Evolutionary conservation across 2,113 vertebrate genomes (phyloP), one percentile per base, ranked within the genome.

Genomic region (Hypomesus transpacificus): DNA sequence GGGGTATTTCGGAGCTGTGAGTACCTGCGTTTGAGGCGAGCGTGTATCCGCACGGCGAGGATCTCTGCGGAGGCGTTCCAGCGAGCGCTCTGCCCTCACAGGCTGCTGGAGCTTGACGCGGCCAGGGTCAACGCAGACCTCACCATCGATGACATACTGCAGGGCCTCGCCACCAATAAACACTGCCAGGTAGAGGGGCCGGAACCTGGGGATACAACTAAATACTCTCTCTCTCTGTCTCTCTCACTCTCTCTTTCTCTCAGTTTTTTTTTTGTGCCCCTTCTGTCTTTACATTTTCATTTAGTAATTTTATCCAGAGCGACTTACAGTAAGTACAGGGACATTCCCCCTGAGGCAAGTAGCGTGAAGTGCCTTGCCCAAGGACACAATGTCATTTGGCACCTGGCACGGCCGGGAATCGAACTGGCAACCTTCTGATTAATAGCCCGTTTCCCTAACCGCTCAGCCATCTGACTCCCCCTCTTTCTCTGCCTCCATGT

Each of bases 41-140:
- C 97, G 69, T 98, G 95, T 68, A 94, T 99, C 84, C 95, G 95
- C 21, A 98, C 95, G 21, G 97, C 97, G 0, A 96, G 97, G 3
- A 98, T 99, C 83, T 99, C 97, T 0, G 95, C 97, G 0, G 96
- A 98, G 86, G 97, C 97, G 69, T 99, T 99, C 82, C 92, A 93
- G 83, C 95, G 94, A 72, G 95, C 95, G 0, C 92, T 99, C 64
- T 98, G 96, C 84, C 93, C 94, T 34, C 97, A 99, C 87, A 94
- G 96, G 24, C 89, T 99, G 77, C 90, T 98, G 62, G 97, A 99
- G 85, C 92, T 99, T 16, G 96, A 99, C 62, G 95, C 97, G 7
- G 94, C 96, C 0, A 93, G 95, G 22, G 95, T 99, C 75, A 99
- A 99, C 7, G 95, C 96, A 18, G 97, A 99, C 76, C 95, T 99